Conservation (phyloP, 92 coral and sea anemone species). For the Diadumene lineata region DNA sequence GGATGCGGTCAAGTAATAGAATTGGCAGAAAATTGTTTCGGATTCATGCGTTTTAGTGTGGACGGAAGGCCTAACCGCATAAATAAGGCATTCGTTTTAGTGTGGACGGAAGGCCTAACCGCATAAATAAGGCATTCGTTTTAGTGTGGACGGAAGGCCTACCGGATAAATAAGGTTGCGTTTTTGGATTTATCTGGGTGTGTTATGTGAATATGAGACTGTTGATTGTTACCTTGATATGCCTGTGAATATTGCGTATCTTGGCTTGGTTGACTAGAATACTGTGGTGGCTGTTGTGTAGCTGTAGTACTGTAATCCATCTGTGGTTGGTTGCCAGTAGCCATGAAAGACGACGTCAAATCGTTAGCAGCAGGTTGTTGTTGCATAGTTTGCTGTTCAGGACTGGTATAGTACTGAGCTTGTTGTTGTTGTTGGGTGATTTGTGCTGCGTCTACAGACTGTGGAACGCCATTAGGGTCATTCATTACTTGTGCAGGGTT, state of each 20-base stretch:
- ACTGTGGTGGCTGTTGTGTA: constrained; percentile 18
- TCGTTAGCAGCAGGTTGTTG: constrained; percentile 8
- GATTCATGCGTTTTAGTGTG: no score
- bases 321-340: constrained; percentile 1
- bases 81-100: no score
- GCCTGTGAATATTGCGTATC: neutral
- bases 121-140: no score
- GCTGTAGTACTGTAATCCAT: constrained; percentile 11
- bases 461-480: neutral
- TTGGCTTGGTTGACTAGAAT: constrained; percentile 9
- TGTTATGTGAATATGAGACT: no score
- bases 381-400: neutral
- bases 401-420: neutral
- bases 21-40: no score
- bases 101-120: no score
- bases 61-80: no score
- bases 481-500: neutral
- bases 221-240: constrained; percentile 9
- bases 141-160: no score
- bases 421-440: neutral
- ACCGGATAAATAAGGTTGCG: no score
- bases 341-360: constrained; percentile 1
- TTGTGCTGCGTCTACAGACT: constrained; percentile 4
- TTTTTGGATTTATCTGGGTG: no score
- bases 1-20: no score